Evolutionary conservation across 2,113 vertebrate species (phyloP).

Genomic region (Muntiacus reevesi): DNA sequence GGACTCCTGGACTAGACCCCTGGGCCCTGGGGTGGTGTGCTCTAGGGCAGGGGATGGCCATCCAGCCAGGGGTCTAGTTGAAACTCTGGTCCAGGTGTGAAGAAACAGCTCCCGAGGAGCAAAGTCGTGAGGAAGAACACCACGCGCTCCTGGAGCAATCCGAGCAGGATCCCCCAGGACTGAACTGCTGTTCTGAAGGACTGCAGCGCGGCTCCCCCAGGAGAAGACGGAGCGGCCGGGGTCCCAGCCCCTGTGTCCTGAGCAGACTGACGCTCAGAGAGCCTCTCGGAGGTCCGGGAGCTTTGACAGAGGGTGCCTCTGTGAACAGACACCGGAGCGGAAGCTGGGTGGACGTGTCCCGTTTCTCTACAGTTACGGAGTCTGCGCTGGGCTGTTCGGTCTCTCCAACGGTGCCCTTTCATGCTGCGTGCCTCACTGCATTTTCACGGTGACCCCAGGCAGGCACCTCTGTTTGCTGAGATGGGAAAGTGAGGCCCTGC

Average conservation of each 20-base stretch:
- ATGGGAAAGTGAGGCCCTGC: not conserved
- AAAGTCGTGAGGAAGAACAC: not conserved
- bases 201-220: not conserved
- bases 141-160: not conserved
- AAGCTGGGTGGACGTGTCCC: rapidly evolving
- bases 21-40: not conserved
- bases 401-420: rapidly evolving
- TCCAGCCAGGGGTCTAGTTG: not conserved
- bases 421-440: not conserved
- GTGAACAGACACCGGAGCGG: not conserved
- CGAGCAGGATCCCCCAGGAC: not conserved
- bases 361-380: rapidly evolving
- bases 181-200: not conserved
- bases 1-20: not conserved
- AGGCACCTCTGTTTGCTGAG: not conserved
- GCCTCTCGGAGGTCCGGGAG: not conserved
- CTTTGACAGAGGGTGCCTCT: not conserved
- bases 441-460: not conserved
- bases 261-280: not conserved
- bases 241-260: not conserved
- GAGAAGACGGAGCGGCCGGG: not conserved
- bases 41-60: not conserved
- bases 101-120: not conserved
- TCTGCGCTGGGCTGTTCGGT: rapidly evolving
- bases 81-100: too few species aligned